Evolutionary conservation across 53 echinoderm and acorn worm genomes (phyloP).

Genomic region (Holothuria scabra): DNA sequence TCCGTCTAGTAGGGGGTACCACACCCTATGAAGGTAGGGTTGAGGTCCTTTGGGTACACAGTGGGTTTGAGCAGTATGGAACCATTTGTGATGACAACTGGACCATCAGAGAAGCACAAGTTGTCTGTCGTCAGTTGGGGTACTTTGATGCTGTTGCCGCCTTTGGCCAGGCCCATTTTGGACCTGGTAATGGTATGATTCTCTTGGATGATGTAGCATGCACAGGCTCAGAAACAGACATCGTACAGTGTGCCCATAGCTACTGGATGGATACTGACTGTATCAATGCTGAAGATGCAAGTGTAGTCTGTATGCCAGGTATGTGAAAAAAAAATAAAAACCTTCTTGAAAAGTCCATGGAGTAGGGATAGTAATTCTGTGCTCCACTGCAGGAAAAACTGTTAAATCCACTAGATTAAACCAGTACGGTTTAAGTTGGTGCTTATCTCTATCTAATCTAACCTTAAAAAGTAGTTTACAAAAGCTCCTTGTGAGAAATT

Average conservation of each 20-base stretch:
- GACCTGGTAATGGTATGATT: constrained; percentile 6
- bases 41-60: constrained; percentile 1
- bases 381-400: no score
- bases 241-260: constrained; percentile 24
- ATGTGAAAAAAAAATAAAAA: no score
- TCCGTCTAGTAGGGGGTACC: constrained; percentile 10
- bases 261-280: constrained; percentile 10
- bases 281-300: constrained; percentile 7
- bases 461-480: no score
- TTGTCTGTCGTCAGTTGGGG: constrained; percentile 13
- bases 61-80: neutral
- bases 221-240: constrained; percentile 16
- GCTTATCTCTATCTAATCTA: no score
- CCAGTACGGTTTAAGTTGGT: no score
- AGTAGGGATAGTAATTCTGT: no score
- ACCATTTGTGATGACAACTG: constrained; percentile 30
- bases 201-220: constrained; percentile 35
- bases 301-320: constrained; percentile 27
- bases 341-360: no score
- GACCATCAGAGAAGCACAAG: constrained; percentile 3
- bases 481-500: no score
- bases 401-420: no score
- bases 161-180: neutral
- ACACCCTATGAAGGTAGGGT: constrained; percentile 26
- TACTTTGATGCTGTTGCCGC: neutral